Evolutionary conservation across 2,797 vertebrate genomes (phyloP).

Genomic region (Glyptemys insculpta): DNA sequence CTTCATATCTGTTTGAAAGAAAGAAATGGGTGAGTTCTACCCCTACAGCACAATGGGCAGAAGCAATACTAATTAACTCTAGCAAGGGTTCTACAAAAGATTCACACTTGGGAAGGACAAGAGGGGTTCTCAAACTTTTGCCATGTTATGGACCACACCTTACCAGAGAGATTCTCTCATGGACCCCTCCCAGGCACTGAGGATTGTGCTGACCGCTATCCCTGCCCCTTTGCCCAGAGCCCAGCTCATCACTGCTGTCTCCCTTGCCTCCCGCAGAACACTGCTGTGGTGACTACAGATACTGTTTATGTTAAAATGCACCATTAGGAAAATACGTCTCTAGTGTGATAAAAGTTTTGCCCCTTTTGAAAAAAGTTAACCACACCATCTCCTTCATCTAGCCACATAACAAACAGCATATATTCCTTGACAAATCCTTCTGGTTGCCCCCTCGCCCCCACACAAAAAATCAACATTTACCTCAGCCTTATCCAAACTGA

Average conservation of each 20-base stretch:
- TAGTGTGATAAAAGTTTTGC: neutral
- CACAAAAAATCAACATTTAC: neutral
- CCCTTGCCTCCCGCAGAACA: neutral
- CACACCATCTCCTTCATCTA: neutral
- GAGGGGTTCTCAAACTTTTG: neutral
- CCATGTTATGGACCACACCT: neutral
- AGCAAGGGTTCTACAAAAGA: neutral
- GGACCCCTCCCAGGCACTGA: neutral
- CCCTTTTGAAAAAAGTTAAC: neutral
- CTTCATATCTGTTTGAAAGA: constrained; percentile 89
- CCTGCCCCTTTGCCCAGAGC: neutral
- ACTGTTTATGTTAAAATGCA: neutral
- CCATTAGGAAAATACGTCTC: neutral
- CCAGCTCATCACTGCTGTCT: neutral
- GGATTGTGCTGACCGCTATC: neutral
- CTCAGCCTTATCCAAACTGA: neutral
- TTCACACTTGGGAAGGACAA: neutral
- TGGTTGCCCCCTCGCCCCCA: neutral
- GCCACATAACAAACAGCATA: neutral
- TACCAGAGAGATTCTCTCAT: neutral
- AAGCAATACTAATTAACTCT: neutral
- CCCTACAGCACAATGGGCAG: neutral
- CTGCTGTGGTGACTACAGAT: neutral
- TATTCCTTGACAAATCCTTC: fast-evolving
- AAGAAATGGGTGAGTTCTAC: constrained; percentile 27